phyloP scores from a whole-genome alignment of 2,113 vertebrate species.

The Varanus salvator region DNA sequence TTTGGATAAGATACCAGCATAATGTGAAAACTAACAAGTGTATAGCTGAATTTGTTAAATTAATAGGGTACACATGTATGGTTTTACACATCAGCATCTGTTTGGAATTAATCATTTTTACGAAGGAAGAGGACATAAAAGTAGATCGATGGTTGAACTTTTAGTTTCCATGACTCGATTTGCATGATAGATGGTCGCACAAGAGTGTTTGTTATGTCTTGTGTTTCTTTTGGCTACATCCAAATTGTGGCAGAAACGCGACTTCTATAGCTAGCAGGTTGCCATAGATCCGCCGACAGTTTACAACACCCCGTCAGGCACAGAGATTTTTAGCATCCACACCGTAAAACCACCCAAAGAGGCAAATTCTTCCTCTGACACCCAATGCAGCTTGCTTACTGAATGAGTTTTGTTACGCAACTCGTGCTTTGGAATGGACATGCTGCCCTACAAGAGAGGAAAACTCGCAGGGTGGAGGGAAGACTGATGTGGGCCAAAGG shows the following conservation, averaged over 20 bases:
- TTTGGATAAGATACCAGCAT: background rate
- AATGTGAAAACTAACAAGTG: background rate
- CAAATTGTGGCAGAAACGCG: slow-evolving; percentile 18
- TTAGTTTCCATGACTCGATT: background rate
- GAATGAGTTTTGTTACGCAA: background rate
- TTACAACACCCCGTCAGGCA: background rate
- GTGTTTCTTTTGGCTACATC: background rate
- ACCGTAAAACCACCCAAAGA: background rate
- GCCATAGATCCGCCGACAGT: slow-evolving; percentile 17
- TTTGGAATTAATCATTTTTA: background rate
- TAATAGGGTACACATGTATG: background rate
- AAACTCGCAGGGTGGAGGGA: background rate
- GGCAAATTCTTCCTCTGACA: background rate
- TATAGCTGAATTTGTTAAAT: background rate
- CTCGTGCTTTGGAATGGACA: background rate
- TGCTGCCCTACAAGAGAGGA: background rate
- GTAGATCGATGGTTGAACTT: background rate
- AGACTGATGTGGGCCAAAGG: background rate
- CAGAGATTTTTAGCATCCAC: background rate
- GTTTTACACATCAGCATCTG: background rate
- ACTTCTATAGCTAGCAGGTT: background rate
- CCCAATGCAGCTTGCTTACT: background rate
- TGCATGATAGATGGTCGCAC: background rate
- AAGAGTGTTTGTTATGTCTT: slow-evolving; percentile 2
- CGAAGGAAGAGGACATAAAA: background rate